Conservation (phyloP, 2,888 invertebrate species). For the Eretmocerus hayati region DNA sequence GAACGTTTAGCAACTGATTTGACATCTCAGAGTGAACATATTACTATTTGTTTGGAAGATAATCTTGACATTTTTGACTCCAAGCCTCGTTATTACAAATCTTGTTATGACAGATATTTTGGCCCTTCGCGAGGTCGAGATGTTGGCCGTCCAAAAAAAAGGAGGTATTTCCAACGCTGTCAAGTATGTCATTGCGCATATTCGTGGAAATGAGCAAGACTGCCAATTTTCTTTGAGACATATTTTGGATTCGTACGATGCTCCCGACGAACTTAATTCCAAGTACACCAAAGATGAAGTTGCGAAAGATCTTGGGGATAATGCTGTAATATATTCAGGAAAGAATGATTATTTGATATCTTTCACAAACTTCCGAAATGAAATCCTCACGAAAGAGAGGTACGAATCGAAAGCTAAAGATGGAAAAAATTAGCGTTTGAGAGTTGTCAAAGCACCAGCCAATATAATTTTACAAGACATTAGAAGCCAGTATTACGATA, state of each 20-base stretch:
- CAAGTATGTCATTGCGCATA: not conserved
- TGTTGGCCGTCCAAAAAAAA: no score
- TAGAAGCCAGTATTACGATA: not conserved
- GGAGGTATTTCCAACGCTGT: not conserved
- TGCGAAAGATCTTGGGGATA: not conserved
- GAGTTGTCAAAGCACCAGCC: not conserved
- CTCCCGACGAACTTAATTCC: not conserved
- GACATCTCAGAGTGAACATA: not conserved
- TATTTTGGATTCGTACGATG: not conserved
- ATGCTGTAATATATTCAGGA: not conserved
- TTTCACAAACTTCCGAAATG: not conserved
- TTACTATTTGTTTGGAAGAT: not conserved
- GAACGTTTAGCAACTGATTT: no score
- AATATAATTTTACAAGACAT: conserved; percentile 4
- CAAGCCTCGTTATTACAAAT: not conserved
- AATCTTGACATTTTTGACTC: not conserved
- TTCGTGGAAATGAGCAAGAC: not conserved
- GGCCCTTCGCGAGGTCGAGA: no score
- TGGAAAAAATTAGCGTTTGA: not conserved
- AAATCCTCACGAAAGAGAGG: not conserved
- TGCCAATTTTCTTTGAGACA: not conserved
- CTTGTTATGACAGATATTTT: not conserved
- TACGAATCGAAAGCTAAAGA: not conserved
- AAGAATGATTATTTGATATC: not conserved
- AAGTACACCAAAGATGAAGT: not conserved